phyloP scores from a whole-genome alignment of 2,113 vertebrate genomes.

The Emydocephalus ijimae region DNA sequence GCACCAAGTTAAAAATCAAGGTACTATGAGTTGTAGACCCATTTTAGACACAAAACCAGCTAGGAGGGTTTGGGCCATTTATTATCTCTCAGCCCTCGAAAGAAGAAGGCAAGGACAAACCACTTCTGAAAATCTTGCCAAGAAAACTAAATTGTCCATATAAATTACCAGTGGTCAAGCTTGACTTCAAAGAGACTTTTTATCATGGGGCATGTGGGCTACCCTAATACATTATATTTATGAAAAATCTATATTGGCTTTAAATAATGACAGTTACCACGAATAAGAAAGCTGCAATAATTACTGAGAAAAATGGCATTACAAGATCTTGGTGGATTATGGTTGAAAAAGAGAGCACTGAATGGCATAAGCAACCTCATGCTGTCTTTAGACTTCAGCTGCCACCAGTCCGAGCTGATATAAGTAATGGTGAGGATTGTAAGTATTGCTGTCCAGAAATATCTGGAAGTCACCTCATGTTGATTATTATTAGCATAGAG shows the following conservation, averaged over 20 bases:
- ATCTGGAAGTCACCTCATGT: not conserved
- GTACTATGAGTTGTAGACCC: not conserved
- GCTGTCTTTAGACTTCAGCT: not conserved
- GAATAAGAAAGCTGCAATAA: not conserved
- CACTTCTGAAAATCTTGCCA: not conserved
- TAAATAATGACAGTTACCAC: not conserved
- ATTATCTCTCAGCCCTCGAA: not conserved
- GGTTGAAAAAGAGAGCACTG: not conserved
- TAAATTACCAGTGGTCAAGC: not conserved
- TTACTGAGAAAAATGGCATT: not conserved
- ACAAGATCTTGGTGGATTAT: not conserved
- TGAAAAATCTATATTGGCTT: not conserved
- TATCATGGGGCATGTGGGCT: not conserved
- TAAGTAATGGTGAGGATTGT: not conserved
- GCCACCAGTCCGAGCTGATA: not conserved
- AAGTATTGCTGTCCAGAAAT: not conserved
- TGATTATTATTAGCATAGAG: not conserved
- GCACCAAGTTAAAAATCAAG: not conserved
- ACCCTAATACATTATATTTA: rapidly evolving
- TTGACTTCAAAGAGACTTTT: not conserved
- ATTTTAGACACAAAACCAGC: not conserved
- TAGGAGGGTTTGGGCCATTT: not conserved
- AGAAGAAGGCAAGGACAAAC: not conserved
- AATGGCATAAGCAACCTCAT: not conserved
- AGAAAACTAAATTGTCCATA: not conserved